Evolutionary conservation across 1,140 invertebrate genomes (phyloP).

Genomic region (Mamestra configurata): DNA sequence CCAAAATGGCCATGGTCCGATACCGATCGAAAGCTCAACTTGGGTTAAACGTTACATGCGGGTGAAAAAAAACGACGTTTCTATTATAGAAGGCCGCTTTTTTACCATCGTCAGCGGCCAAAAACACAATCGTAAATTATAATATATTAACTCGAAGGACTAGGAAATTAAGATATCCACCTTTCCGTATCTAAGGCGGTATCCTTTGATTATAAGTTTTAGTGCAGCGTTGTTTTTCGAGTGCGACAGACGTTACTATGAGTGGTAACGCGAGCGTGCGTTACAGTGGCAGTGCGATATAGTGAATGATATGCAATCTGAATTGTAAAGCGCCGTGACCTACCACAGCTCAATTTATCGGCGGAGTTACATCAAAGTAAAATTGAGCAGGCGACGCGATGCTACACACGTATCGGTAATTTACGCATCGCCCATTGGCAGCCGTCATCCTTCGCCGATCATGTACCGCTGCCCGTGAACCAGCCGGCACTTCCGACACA

Average conservation of each 20-base stretch:
- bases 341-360: conserved; percentile 79
- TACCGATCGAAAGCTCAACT: conserved; percentile 73
- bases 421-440: conserved; percentile 63
- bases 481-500: conserved; percentile 18
- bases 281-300: conserved; percentile 65
- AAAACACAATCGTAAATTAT: conserved; percentile 85
- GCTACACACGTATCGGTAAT: conserved; percentile 79
- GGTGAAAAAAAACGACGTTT: conserved; percentile 81
- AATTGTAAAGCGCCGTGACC: conserved; percentile 76
- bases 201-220: conserved; percentile 76
- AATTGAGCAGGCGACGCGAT: conserved; percentile 68
- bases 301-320: conserved; percentile 73
- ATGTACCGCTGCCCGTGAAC: conserved; percentile 27
- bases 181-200: conserved; percentile 74
- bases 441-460: conserved; percentile 52
- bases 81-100: conserved; percentile 83
- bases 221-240: conserved; percentile 73
- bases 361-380: conserved; percentile 71
- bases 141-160: conserved; percentile 81
- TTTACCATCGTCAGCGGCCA: conserved; percentile 72
- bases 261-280: conserved; percentile 58
- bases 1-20: conserved; percentile 61
- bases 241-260: conserved; percentile 70
- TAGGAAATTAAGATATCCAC: conserved; percentile 85
- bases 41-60: conserved; percentile 78